These are phyloP conservation scores for Gracilinanus agilis DNA, from an alignment of 2,113 vertebrate genomes.

Conservation along the genomic window DNA sequence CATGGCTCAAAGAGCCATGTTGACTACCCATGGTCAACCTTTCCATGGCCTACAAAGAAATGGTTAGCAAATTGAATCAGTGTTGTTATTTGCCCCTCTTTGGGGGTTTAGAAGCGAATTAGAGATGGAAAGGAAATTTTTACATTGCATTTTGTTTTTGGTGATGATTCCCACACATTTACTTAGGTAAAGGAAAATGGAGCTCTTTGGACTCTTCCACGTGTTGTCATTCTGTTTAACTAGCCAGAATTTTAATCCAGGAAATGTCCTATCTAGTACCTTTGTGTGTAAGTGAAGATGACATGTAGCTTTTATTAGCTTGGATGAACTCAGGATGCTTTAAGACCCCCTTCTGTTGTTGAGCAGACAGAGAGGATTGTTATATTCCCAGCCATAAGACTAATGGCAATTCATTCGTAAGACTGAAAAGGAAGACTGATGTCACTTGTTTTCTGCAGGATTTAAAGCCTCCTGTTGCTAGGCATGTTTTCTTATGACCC, in stretches of 20 bases:
- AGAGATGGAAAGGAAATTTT: conserved; percentile 75
- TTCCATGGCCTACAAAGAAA: conserved; percentile 65
- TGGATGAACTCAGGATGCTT: conserved; percentile 23
- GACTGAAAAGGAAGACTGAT: background rate
- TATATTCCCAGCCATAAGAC: background rate
- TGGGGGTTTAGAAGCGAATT: conserved; percentile 66
- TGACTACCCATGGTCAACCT: conserved; percentile 66
- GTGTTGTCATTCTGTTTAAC: conserved; percentile 80
- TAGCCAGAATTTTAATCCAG: conserved; percentile 77
- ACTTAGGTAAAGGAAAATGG: conserved; percentile 79
- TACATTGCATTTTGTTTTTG: conserved; percentile 75
- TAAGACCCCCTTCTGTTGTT: conserved; percentile 21
- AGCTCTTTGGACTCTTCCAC: conserved; percentile 70
- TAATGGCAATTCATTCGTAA: conserved; percentile 17
- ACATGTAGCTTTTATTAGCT: conserved; percentile 69
- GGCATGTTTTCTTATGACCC: background rate
- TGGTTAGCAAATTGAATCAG: conserved; percentile 57
- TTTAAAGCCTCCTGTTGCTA: background rate
- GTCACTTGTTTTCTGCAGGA: conserved; percentile 1
- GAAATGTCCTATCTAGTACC: conserved; percentile 73
- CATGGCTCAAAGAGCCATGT: conserved; percentile 40
- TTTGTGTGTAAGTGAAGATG: conserved; percentile 74
- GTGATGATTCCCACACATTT: conserved; percentile 75
- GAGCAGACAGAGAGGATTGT: conserved; percentile 52
- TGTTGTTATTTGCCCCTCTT: conserved; percentile 70